Conservation (phyloP, 2,797 vertebrate species). For the Enteromius viviparus region DNA sequence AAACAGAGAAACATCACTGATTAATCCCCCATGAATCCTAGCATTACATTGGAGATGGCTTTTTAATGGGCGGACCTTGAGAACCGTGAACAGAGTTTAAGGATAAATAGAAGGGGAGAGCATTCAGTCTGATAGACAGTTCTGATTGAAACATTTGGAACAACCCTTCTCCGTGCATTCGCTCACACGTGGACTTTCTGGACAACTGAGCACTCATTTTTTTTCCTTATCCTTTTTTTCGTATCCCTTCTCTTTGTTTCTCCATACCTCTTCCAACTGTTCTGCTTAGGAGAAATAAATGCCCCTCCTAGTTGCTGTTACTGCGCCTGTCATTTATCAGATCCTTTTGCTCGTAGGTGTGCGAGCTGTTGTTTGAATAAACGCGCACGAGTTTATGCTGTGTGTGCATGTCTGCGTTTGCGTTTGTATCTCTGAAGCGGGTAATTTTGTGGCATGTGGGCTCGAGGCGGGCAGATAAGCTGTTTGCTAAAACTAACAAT, state of each 20-base stretch:
- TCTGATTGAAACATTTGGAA: slow-evolving; percentile 11
- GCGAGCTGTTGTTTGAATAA: slow-evolving; percentile 46
- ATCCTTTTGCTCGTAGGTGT: slow-evolving; percentile 56
- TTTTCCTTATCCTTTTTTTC: slow-evolving; percentile 41
- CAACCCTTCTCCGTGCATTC: neutral
- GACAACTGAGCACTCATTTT: slow-evolving; percentile 66
- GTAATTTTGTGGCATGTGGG: slow-evolving; percentile 75
- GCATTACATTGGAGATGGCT: neutral
- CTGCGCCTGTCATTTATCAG: slow-evolving; percentile 68
- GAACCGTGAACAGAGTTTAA: neutral
- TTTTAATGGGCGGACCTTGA: slow-evolving; percentile 18
- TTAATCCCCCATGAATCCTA: slow-evolving; percentile 75
- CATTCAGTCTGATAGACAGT: slow-evolving; percentile 15
- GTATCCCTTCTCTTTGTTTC: slow-evolving; percentile 31
- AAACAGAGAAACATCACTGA: slow-evolving; percentile 64
- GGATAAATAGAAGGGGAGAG: neutral
- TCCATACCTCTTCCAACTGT: slow-evolving; percentile 56
- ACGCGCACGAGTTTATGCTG: slow-evolving; percentile 28
- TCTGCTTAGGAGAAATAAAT: slow-evolving; percentile 71
- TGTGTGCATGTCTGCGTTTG: slow-evolving; percentile 31
- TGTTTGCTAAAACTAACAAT: slow-evolving; percentile 79
- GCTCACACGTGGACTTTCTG: slow-evolving; percentile 56
- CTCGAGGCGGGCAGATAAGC: slow-evolving; percentile 80
- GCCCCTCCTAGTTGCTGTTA: slow-evolving; percentile 71
- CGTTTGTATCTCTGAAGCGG: slow-evolving; percentile 63